Conservation (phyloP, 1,140 invertebrate species). For the Zaprionus inermis region DNA sequence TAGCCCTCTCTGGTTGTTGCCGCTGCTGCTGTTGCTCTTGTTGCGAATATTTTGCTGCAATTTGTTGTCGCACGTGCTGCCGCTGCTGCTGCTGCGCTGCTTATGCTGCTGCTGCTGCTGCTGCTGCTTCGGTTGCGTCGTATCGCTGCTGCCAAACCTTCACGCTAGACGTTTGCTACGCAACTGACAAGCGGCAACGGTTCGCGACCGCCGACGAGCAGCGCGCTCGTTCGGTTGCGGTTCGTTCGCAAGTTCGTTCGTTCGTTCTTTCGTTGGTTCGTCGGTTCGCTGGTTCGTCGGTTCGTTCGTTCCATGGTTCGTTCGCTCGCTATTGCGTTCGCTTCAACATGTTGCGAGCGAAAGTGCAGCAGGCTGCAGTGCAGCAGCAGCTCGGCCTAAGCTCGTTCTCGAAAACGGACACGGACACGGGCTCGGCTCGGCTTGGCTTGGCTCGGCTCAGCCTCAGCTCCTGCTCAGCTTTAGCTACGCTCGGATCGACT, state of each 20-base stretch:
- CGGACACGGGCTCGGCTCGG: not conserved
- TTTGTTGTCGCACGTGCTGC: slow-evolving; percentile 22
- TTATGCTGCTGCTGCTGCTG: slow-evolving; percentile 29
- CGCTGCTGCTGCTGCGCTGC: slow-evolving; percentile 27
- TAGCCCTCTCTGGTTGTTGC: not conserved
- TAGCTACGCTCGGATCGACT: slow-evolving; percentile 13
- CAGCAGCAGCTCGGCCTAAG: not conserved
- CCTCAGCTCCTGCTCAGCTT: not conserved
- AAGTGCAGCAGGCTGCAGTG: slow-evolving; percentile 29
- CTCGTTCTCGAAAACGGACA: no score
- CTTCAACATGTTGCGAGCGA: slow-evolving; percentile 58
- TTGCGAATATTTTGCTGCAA: slow-evolving; percentile 24
- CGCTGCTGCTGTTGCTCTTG: slow-evolving; percentile 21
- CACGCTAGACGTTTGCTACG: slow-evolving; percentile 72
- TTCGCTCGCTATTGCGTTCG: slow-evolving; percentile 29
- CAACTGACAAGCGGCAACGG: slow-evolving; percentile 59
- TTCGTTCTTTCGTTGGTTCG: slow-evolving; percentile 5
- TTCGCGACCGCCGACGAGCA: slow-evolving; percentile 24
- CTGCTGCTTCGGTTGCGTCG: slow-evolving; percentile 9
- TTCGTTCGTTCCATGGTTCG: not conserved
- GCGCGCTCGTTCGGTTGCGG: slow-evolving; percentile 14
- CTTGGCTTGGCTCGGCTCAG: not conserved
- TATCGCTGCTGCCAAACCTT: slow-evolving; percentile 55
- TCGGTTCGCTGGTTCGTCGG: not conserved
- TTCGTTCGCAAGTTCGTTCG: slow-evolving; percentile 2